Conservation (phyloP, 2,888 invertebrate genomes). For the Anagyrus pseudococci region DNA sequence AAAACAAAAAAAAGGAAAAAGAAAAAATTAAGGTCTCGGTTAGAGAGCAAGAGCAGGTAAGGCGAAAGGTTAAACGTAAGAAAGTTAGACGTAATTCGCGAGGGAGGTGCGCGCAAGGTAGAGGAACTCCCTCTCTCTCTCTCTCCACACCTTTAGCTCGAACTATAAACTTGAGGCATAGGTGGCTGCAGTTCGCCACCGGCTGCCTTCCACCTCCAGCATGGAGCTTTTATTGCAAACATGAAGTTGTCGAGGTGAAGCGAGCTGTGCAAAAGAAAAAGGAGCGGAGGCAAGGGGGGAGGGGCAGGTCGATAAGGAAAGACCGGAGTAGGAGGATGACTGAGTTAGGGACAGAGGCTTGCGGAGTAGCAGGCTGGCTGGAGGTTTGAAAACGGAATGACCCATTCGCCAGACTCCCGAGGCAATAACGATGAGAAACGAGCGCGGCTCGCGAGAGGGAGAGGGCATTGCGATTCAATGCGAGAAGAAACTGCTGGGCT, state of each 20-base stretch:
- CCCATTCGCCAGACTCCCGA: slow-evolving; percentile 25
- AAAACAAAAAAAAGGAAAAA: neutral
- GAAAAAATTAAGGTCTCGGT: neutral
- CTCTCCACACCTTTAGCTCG: neutral
- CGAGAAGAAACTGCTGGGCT: too few relatives aligned
- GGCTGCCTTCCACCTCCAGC: slow-evolving; percentile 2
- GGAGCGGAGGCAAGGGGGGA: slow-evolving; percentile 1
- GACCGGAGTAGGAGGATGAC: slow-evolving; percentile 2
- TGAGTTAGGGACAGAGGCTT: neutral
- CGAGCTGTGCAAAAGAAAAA: too few relatives aligned
- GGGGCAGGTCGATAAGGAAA: too few relatives aligned
- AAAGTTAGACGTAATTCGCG: neutral
- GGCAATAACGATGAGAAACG: slow-evolving; percentile 30
- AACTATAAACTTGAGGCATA: slow-evolving; percentile 5
- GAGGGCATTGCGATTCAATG: neutral
- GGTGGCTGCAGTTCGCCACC: neutral
- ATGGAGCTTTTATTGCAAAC: slow-evolving; percentile 35
- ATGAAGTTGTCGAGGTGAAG: slow-evolving; percentile 14
- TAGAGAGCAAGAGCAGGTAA: too few relatives aligned
- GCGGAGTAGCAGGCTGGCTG: slow-evolving; percentile 1
- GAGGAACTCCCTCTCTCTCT: neutral
- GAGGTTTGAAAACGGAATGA: slow-evolving; percentile 16
- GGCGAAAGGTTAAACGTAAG: neutral
- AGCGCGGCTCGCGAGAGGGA: neutral
- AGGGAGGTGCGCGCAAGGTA: neutral